phyloP scores from a whole-genome alignment of 2,888 invertebrate genomes.

The Eupithecia tripunctaria region DNA sequence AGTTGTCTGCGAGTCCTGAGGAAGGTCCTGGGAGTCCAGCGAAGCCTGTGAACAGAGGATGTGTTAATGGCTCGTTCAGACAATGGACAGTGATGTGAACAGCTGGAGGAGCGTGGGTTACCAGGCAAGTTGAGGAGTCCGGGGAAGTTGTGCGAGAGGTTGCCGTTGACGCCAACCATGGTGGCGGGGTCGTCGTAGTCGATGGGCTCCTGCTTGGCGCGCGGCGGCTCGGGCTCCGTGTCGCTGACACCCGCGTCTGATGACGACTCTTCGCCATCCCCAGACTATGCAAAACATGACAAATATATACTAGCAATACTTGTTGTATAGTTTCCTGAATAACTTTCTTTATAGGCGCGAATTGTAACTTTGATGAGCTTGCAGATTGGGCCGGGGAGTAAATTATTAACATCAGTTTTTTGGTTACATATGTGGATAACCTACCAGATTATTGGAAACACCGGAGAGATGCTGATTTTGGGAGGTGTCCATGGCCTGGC shows the following conservation, averaged over 20 bases:
- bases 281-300: slow-evolving; percentile 55
- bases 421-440: slow-evolving; percentile 34
- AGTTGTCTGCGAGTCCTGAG: slow-evolving; percentile 92
- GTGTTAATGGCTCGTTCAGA: slow-evolving; percentile 12
- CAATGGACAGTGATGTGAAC: not conserved
- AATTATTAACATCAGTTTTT: not conserved
- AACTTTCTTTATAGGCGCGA: not conserved
- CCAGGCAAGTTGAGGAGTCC: slow-evolving; percentile 93
- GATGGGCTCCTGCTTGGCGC: slow-evolving; percentile 89
- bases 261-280: slow-evolving; percentile 92
- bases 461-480: slow-evolving; percentile 85
- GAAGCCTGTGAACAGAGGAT: slow-evolving; percentile 85
- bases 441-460: slow-evolving; percentile 81
- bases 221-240: slow-evolving; percentile 84
- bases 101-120: slow-evolving; percentile 52
- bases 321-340: too few relatives aligned
- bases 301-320: not conserved
- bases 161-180: slow-evolving; percentile 86
- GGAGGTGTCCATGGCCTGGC: slow-evolving; percentile 90
- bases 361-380: too few relatives aligned
- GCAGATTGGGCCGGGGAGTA: too few relatives aligned
- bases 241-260: slow-evolving; percentile 92
- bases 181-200: slow-evolving; percentile 89
- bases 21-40: slow-evolving; percentile 92
- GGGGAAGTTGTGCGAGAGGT: slow-evolving; percentile 89